Base-by-base conservation (phyloP, 2,797 vertebrate species). In the Rhynchonycteris naso region DNA sequence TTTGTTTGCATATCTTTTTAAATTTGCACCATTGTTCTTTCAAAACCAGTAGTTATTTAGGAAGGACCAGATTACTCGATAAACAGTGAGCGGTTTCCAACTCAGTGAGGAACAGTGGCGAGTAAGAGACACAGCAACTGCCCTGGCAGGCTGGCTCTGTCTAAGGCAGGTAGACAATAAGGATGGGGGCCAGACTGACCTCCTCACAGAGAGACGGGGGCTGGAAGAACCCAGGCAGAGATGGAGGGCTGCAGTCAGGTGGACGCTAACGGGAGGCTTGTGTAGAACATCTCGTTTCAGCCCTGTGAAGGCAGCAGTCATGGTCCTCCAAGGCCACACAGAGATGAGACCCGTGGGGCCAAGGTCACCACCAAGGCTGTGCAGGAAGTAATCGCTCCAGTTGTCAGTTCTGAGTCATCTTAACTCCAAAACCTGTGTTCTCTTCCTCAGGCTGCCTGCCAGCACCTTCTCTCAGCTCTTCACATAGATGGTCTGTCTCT, bases 121-220 rank as follows among this genome's bases (percentile, higher is more conserved):
- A 26, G 14, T 9, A 16, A 61, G 21, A 65, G 65, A 30, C 63
- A 9, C 5, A 58, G 22, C 12, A 54, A 15, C 12, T 1, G 4
- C 21, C 35, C n/a, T 76, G 28, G 0, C 0, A 8, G 2, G 24
- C 15, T 19, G 92, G 33, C 1, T 11, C 6, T 65, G 28, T 52
- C 54, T 58, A 43, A 56, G 43, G 12, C 4, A 52, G 16, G 33
- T 58, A 71, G 79, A 38, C 10, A 0, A 38, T 12, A n/a, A 43
- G 12, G 71, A 47, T 13, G 13, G 38, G 54, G 4, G 26, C 2
- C 22, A 65, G 11, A 12, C 15, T 4, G 81, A 86, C 30, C 2
- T 4, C 11, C 1, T 2, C 19, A 3, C 6, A 4, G 54, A 33
- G 1, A 14, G 13, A 26, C 0, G 2, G n/a, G 9, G 24, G 4